Conservation (phyloP, 2,113 vertebrate genomes). For the Brachirus orientalis region DNA sequence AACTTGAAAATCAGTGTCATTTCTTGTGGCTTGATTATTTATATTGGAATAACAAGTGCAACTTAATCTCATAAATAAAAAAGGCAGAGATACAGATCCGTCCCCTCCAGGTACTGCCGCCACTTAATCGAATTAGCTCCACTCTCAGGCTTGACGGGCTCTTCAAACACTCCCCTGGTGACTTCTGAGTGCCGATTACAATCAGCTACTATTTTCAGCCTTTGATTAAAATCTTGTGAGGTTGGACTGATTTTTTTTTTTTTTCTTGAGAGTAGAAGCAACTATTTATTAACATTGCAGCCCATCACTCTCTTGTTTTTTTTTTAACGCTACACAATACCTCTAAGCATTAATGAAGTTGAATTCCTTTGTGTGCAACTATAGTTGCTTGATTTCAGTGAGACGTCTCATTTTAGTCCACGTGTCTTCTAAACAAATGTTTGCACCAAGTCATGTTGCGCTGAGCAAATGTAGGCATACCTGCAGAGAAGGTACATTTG, state of each 20-base stretch:
- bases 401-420: constrained; percentile 50
- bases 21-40: constrained; percentile 80
- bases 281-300: constrained; percentile 79
- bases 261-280: constrained; percentile 53
- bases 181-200: constrained; percentile 83
- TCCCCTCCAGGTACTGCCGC: constrained; percentile 82
- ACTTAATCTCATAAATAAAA: constrained; percentile 84
- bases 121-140: constrained; percentile 85
- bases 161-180: constrained; percentile 82
- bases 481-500: no score
- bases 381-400: constrained; percentile 63
- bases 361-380: constrained; percentile 59
- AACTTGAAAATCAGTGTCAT: constrained; percentile 75
- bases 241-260: constrained; percentile 73
- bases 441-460: constrained; percentile 35
- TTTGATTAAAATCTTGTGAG: constrained; percentile 84
- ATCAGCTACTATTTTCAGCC: constrained; percentile 83
- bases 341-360: constrained; percentile 74
- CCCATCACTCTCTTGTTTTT: constrained; percentile 42
- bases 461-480: neutral
- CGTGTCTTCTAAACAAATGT: constrained; percentile 34
- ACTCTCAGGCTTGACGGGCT: constrained; percentile 79
- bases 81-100: constrained; percentile 78
- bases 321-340: constrained; percentile 71
- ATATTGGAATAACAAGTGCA: constrained; percentile 81